phyloP scores from a whole-genome alignment of 2,113 vertebrate genomes.

The Opisthocomus hoazin region DNA sequence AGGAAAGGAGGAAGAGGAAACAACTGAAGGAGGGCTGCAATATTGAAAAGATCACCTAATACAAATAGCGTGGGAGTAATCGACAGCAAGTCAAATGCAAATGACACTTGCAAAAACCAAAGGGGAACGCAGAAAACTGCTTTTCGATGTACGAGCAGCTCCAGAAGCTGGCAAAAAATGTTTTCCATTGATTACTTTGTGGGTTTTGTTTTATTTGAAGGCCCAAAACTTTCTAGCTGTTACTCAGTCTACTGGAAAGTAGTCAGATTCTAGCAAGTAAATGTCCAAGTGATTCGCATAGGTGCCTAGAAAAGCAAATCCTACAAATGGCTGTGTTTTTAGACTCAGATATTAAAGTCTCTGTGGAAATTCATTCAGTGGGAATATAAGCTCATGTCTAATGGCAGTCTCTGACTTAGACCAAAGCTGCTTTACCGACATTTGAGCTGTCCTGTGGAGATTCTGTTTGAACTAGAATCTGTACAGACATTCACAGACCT shows the following conservation, averaged over 20 bases:
- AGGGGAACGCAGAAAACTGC: background rate
- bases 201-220: background rate
- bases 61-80: background rate
- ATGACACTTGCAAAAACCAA: background rate
- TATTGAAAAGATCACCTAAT: background rate
- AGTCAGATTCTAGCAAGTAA: background rate
- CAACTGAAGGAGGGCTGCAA: background rate
- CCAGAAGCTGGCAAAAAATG: background rate
- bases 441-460: background rate
- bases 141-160: background rate
- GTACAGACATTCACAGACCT: background rate
- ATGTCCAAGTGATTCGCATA: background rate
- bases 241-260: background rate
- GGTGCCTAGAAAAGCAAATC: background rate
- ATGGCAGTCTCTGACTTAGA: background rate
- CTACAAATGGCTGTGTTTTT: background rate
- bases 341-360: background rate
- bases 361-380: background rate
- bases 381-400: background rate
- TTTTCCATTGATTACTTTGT: background rate
- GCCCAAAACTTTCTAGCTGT: background rate
- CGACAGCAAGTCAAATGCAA: background rate
- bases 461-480: background rate
- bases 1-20: background rate
- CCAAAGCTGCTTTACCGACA: slow-evolving; percentile 23